phyloP scores from a whole-genome alignment of 2,113 vertebrate species.

The Microcebus lehilahytsara region DNA sequence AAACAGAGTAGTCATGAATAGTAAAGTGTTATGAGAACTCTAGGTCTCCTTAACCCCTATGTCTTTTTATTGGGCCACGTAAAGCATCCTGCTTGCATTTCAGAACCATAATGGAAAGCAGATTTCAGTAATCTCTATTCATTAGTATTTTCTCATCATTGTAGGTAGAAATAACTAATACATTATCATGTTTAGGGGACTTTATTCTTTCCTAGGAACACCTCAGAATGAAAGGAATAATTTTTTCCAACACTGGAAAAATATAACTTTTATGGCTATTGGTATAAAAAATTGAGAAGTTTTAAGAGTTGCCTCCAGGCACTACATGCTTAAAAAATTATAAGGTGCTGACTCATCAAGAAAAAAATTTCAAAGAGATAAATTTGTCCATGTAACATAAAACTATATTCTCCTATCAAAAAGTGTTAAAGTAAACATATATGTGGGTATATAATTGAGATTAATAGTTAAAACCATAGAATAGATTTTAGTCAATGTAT shows the following conservation, averaged over 20 bases:
- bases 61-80: background rate
- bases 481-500: background rate
- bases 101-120: background rate
- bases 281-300: background rate
- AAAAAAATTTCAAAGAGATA: background rate
- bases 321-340: background rate
- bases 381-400: background rate
- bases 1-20: background rate
- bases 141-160: background rate
- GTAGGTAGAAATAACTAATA: background rate
- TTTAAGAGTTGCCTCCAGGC: background rate
- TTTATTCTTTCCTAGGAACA: background rate
- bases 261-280: background rate
- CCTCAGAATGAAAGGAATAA: background rate
- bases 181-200: background rate
- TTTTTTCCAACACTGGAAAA: background rate
- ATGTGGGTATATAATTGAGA: background rate
- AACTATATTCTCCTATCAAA: background rate
- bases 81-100: background rate
- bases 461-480: background rate
- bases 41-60: background rate
- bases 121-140: background rate
- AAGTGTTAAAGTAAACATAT: background rate
- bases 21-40: background rate
- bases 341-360: background rate